phyloP scores from a whole-genome alignment of 2,888 invertebrate genomes.

The Pediacus dermestoides region DNA sequence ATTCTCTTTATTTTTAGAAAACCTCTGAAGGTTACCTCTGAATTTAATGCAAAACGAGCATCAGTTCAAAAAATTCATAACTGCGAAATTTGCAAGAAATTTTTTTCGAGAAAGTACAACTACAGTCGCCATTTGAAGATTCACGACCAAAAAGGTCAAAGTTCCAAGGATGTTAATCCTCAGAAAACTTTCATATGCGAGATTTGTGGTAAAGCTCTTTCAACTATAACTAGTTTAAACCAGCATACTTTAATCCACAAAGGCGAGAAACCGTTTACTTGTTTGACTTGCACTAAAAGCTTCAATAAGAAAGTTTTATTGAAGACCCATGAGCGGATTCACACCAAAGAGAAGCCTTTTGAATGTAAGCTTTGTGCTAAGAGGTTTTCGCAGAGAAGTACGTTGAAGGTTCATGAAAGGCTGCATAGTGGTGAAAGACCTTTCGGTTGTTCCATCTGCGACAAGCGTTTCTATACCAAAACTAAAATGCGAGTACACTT shows the following conservation, averaged over 20 bases:
- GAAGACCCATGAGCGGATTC: constrained; percentile 54
- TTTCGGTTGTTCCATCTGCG: constrained; percentile 41
- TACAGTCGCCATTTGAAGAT: no score
- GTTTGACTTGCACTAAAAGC: constrained; percentile 47
- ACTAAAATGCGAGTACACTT: constrained; percentile 9
- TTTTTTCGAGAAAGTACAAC: no score
- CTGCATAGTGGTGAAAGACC: constrained; percentile 56
- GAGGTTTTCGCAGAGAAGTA: constrained; percentile 54
- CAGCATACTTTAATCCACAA: constrained; percentile 39
- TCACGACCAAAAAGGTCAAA: background rate
- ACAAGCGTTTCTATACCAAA: background rate
- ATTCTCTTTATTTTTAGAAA: no score
- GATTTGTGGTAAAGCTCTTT: constrained; percentile 44
- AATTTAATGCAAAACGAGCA: no score
- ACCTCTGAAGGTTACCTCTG: no score
- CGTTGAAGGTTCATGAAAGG: constrained; percentile 52
- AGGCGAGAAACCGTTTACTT: constrained; percentile 47
- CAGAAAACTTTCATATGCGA: constrained; percentile 37
- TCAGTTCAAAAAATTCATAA: no score
- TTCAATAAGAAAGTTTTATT: constrained; percentile 48
- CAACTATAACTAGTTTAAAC: constrained; percentile 17
- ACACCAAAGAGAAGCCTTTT: constrained; percentile 55
- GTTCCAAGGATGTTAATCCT: background rate
- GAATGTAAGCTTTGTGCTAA: constrained; percentile 56
- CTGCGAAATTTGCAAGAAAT: no score